Base-by-base conservation (phyloP, 2,113 vertebrate genomes). In the Heteronetta atricapilla region DNA sequence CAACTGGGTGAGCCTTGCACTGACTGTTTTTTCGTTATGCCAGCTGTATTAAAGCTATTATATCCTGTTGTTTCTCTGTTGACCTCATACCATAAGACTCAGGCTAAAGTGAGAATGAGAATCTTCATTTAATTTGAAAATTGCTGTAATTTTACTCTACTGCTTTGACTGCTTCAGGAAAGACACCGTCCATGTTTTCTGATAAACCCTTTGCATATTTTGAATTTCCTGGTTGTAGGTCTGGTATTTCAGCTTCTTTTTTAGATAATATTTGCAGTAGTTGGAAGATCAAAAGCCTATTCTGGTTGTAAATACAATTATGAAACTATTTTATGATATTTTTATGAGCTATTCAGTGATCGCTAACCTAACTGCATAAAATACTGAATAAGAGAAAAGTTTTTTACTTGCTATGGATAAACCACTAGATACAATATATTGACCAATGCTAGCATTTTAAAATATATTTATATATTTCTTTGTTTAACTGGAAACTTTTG, bases 101-200 rank as follows among this genome's bases (percentile, higher is more conserved):
- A 82, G 29, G 20, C 62, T 62, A 72, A 73, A 78, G 11, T 34
- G 20, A 22, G 46, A 21, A 48, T 48, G 25, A 89, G 25, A 86
- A 69, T 88, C 82, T 79, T 86, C 5, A 70, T 92, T 93, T 75
- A 64, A 81, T 94, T 80, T 83, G 25, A 79, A 88, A 96, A 84
- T 56, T 86, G 11, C 15, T 86, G 22, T 69, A 63, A 81, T 89
- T 93, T 93, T 87, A 40, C 34, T 82, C 80, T 60, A 55, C 7
- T 70, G 22, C 74, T 82, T 56, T 88, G 22, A n/a, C 13, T 76
- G 69, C 15, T 72, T 8, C 9, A 82, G 15, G 33, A 94, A 94
- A 94, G 25, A 66, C 18, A 78, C 60, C 52, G 20, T 31, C 40
- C 89, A 11, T 38, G 12, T 80, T 76, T 89, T 74, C 44, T 86